Conservation (phyloP, 2,888 invertebrate genomes). For the Sthenelais limicola region DNA sequence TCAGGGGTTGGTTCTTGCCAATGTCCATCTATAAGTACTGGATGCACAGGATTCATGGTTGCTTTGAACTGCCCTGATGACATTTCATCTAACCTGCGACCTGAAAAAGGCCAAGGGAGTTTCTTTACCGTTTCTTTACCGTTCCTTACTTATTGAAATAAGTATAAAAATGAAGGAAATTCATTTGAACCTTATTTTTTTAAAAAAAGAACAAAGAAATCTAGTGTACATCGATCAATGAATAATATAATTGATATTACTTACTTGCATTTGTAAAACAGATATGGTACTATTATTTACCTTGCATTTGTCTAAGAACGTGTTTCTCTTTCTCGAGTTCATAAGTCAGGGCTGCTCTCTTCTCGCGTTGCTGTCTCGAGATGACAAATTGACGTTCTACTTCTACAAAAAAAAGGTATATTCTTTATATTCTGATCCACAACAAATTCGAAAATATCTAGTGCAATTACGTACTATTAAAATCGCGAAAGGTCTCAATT, state of each 20-base stretch:
- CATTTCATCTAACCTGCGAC: slow-evolving; percentile 64
- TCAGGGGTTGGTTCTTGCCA: slow-evolving; percentile 69
- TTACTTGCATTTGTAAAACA: too few species aligned
- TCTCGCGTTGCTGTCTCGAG: slow-evolving; percentile 64
- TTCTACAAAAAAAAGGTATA: slow-evolving; percentile 50
- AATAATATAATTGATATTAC: too few species aligned
- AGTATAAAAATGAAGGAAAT: too few species aligned
- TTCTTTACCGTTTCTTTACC: too few species aligned
- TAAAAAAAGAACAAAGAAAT: too few species aligned
- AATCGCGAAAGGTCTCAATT: too few species aligned
- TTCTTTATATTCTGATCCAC: not conserved
- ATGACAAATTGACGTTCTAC: slow-evolving; percentile 66
- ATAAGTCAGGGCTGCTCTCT: slow-evolving; percentile 66
- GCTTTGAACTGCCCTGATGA: slow-evolving; percentile 66
- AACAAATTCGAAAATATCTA: too few species aligned
- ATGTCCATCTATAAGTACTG: slow-evolving; percentile 69
- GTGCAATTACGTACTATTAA: too few species aligned
- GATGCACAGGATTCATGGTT: slow-evolving; percentile 65
- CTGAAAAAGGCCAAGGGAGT: slow-evolving; percentile 20
- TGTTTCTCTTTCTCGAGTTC: slow-evolving; percentile 71
- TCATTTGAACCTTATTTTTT: too few species aligned
- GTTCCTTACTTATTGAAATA: too few species aligned
- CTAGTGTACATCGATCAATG: too few species aligned
- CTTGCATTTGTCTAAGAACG: slow-evolving; percentile 69
- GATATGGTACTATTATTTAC: too few species aligned